Base-by-base conservation (phyloP, 2,113 vertebrate species). In the Anarrhichthys ocellatus region DNA sequence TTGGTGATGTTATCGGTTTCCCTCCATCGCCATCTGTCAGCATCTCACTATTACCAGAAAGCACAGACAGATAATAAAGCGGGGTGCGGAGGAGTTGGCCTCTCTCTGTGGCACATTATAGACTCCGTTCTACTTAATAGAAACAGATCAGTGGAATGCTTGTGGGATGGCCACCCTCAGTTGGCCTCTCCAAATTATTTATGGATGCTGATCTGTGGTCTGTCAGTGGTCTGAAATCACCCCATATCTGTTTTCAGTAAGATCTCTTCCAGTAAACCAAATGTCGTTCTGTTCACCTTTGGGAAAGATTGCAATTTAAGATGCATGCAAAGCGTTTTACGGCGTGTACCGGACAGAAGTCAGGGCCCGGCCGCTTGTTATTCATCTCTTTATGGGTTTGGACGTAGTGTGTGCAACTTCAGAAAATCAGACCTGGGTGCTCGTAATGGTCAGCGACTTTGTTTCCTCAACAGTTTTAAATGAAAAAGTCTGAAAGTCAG, bases 161-260 rank as follows among this genome's bases (percentile, higher is more conserved):
- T 93, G 93, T 90, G 93, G 91, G 90, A 88, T 88, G 92, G 86
- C 91, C 91, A 88, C 92, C 93, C 89, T 89, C 81, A 74, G 69
- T 42, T 80, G 93, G 91, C 93, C 90, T 84, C 90, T 76, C 81
- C 46, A 46, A 91, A 87, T 92, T 85, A 91, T 90, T 92, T 91
- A 90, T 91, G 90, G 93, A 87, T 91, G 91, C 90, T 86, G 92
- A 91, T 93, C 92, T 91, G 92, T 87, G 92, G 91, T 89, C 93
- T 81, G 90, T 89, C 85, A 82, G 90, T 83, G 91, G 92, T 92
- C 89, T 92, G 87, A 92, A 94, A 93, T 92, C 93, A 89, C 87
- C 91, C 89, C 83, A 42, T 91, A 91, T 93, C 92, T 89, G 89
- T 91, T 94, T 94, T 89, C 93, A 91, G 88, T 71, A 40, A 83